phyloP scores from a whole-genome alignment of 1,140 invertebrate genomes.

The Cyrtorhinus lividipennis region DNA sequence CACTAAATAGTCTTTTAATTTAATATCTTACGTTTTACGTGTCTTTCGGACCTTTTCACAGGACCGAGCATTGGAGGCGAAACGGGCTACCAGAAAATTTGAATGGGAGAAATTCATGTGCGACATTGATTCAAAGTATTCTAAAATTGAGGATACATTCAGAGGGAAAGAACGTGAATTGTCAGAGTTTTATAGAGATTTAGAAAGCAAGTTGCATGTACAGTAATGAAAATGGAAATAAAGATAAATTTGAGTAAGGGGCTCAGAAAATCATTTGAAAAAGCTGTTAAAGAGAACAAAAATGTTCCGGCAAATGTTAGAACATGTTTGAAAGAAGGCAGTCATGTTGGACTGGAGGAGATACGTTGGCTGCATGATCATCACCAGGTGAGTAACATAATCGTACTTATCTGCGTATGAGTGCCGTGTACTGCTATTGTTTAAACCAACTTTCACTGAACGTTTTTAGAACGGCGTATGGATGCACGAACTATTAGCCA shows the following conservation, averaged over 20 bases:
- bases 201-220: constrained; percentile 49
- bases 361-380: constrained; percentile 39
- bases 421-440: too few relatives aligned
- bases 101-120: constrained; percentile 59
- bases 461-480: constrained; percentile 32
- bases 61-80: constrained; percentile 38
- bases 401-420: too few relatives aligned
- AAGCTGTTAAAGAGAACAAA: constrained; percentile 21
- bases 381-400: neutral
- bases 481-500: constrained; percentile 51
- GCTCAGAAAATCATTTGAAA: constrained; percentile 20
- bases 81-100: constrained; percentile 40
- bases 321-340: constrained; percentile 25
- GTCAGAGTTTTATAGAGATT: constrained; percentile 51
- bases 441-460: too few relatives aligned
- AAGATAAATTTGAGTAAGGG: constrained; percentile 14
- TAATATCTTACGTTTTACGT: too few relatives aligned
- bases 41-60: constrained; percentile 26
- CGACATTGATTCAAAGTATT: constrained; percentile 56
- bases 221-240: constrained; percentile 20
- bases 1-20: too few relatives aligned
- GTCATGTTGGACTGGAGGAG: constrained; percentile 30
- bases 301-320: constrained; percentile 22
- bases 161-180: constrained; percentile 62
- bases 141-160: constrained; percentile 58